Evolutionary conservation across 2,797 vertebrate genomes (phyloP), one percentile per base, ranked within the genome.

Genomic region (Moxostoma hubbsi): DNA sequence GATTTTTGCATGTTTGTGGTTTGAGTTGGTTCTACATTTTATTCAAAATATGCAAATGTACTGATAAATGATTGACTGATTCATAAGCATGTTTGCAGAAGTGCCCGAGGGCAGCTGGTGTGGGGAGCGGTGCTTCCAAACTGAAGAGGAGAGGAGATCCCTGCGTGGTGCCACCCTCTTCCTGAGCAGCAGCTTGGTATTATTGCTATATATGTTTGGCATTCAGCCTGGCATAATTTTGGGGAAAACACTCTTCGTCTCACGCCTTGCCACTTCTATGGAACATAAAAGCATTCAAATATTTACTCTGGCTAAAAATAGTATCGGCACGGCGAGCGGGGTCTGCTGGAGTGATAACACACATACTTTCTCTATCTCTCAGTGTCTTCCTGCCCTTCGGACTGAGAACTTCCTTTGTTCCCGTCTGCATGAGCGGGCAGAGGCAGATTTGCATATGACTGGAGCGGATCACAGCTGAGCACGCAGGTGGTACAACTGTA

Each of bases 291-390:
- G 51, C 70, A 53, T 46, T 73, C 15, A 79, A 65, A 77, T 77
- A 76, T 77, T 83, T 79, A 79, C 70, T 72, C 43, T 1, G 18
- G 64, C 18, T 53, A 66, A 78, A 80, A 77, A 81, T 73, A 69
- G 57, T 53, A 47, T 13, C 7, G 16, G 45, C 61, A 45, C 15
- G 6, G 59, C 24, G 61, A 43, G 46, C 12, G 73, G n/a, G 62
- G 51, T 79, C 51, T 9, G 18, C 43, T 24, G 9, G 7, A 49
- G 63, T 51, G 18, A 67, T 83, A 58, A 80, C 53, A 76, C 50
- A 55, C 13, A 46, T 16, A 36, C 36, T 49, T 70, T 57, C 47
- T 58, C 63, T 77, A 62, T 73, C 73, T 74, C 71, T 47, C 57
- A 65, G 67, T 71, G 55, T 43, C 55, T 47, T 55, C 16, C 69